Evolutionary conservation across 2,113 vertebrate species (phyloP), one percentile per base, ranked within the genome.

Genomic region (Osmerus eperlanus): DNA sequence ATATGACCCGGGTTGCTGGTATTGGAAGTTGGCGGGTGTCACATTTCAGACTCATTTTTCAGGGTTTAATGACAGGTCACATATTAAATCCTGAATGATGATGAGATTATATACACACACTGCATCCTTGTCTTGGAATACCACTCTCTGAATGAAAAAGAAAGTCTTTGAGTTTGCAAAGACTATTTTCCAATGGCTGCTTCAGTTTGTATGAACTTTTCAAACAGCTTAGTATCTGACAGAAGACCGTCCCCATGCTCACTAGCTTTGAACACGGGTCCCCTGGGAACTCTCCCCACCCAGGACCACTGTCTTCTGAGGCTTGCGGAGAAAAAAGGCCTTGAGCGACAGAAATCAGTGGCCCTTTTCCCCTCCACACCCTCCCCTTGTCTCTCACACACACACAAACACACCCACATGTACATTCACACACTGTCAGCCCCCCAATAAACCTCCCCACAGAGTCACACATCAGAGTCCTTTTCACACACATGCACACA

Each of bases 161-260:
- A 79, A 90, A 84, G 81, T 85, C 78, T 88, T 84, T 86, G 82
- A 87, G 84, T 87, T 86, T 85, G 85, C 85, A 79, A 87, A 90
- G 80, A 89, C 76, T 78, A 77, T 88, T 85, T 90, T 88, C 83
- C 86, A 83, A 80, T 72, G 79, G 86, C 87, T 83, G 83, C 81
- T 85, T 85, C 84, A 85, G 79, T 87, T 89, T 83, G 79, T 87
- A 81, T 87, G 78, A 91, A 91, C 90, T 88, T 90, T 91, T 90
- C 88, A 90, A 91, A 90, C 78, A 60, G 79, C 83, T 79, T 64
- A 77, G 79, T 83, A 88, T 88, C 84, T 90, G 83, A 88, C 76
- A 52, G 70, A 81, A 73, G 78, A 82, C 86, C 85, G 81, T 88
- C 88, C 85, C 87, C 75, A 65, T 77, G 87, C 87, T 77, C 32